These are phyloP conservation scores for Nesoenas mayeri DNA, from an alignment of 2,113 vertebrate genomes.

Conservation along the genomic window DNA sequence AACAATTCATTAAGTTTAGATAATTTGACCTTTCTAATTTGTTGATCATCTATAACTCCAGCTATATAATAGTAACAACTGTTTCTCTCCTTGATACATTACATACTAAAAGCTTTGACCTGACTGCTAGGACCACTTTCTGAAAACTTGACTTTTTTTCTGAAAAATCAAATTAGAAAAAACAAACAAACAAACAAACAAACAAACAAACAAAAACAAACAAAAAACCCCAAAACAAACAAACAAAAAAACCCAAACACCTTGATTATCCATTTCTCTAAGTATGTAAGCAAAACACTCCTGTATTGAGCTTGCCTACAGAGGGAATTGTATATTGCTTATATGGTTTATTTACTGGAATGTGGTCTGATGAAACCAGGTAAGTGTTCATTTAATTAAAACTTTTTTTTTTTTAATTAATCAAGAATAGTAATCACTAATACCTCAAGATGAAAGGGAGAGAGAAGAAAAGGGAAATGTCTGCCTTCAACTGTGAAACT, in stretches of 20 bases:
- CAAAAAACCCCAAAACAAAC: background rate
- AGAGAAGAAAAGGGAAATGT: background rate
- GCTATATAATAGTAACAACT: background rate
- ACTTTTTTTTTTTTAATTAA: background rate
- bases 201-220: too few species aligned
- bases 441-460: background rate
- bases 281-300: background rate
- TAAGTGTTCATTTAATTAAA: background rate
- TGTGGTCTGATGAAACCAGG: background rate
- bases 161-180: background rate
- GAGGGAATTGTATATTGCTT: background rate
- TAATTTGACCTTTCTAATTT: background rate
- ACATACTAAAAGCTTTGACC: background rate
- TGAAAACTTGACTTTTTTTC: background rate
- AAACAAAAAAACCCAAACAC: too few species aligned
- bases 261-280: background rate
- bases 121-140: background rate
- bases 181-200: background rate
- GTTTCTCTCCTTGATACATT: background rate
- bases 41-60: background rate
- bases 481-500: background rate
- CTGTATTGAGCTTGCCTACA: background rate
- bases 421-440: background rate
- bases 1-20: background rate
- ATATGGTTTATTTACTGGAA: background rate